A percentile compares a stretch with the other conserved stretches of the same genome.
Evolutionary conservation across 2,888 invertebrate species (phyloP).

Genomic region (Helicoverpa assulta): DNA sequence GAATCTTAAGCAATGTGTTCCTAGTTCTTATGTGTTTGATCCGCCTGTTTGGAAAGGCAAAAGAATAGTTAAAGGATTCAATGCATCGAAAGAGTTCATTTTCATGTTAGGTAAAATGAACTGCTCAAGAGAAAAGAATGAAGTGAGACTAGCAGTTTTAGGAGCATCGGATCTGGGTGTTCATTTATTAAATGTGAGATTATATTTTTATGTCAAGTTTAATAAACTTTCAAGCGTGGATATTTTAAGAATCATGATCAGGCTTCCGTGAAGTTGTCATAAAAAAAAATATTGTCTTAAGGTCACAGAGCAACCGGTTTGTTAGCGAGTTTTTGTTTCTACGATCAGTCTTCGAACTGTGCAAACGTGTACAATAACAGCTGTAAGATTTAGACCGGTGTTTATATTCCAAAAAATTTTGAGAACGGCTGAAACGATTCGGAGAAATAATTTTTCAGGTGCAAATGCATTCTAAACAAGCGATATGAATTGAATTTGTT

Average conservation of each 20-base stretch:
- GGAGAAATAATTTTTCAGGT: too few species aligned
- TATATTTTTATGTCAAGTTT: slow-evolving; percentile 8
- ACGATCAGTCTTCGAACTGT: not conserved
- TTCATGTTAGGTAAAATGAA: slow-evolving; percentile 70
- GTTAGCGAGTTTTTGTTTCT: not conserved
- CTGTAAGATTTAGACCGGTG: too few species aligned
- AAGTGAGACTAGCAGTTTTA: slow-evolving; percentile 62
- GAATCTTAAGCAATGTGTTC: slow-evolving; percentile 10
- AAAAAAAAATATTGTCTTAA: slow-evolving; percentile 5
- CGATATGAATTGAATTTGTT: too few species aligned
- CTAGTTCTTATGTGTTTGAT: slow-evolving; percentile 26
- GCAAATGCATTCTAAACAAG: too few species aligned
- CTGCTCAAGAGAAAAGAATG: slow-evolving; percentile 58
- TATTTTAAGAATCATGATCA: not conserved
- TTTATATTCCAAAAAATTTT: too few species aligned
- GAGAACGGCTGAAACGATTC: too few species aligned
- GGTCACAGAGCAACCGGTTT: slow-evolving; percentile 10
- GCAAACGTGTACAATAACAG: too few species aligned
- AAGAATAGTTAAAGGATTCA: slow-evolving; percentile 52
- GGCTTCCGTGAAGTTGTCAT: slow-evolving; percentile 11
- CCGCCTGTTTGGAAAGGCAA: slow-evolving; percentile 72
- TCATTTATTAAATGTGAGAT: slow-evolving; percentile 69
- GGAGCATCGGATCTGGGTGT: slow-evolving; percentile 26
- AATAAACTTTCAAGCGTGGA: slow-evolving; percentile 3
- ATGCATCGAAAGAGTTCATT: slow-evolving; percentile 68